Conservation (phyloP, 1,140 invertebrate species). For the Hypsibius dujardini region DNA sequence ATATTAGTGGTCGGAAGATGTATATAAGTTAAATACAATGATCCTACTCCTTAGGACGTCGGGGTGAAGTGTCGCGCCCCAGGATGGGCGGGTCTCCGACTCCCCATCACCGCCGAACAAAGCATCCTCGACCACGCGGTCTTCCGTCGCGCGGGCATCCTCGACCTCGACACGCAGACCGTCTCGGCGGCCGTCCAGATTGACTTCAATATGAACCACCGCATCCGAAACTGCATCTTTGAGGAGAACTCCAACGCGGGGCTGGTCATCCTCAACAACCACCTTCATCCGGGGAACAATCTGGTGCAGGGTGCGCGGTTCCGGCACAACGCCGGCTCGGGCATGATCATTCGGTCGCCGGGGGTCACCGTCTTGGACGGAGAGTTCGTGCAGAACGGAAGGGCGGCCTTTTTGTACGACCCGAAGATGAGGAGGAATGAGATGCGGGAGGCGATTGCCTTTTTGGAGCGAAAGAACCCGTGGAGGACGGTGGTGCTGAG, state of each 20-base stretch:
- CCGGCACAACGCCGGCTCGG: conserved; percentile 62
- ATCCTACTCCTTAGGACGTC: conserved; percentile 66
- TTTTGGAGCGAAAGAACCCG: background rate
- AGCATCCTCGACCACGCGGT: conserved; percentile 68
- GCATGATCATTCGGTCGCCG: conserved; percentile 67
- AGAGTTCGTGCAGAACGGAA: conserved; percentile 59
- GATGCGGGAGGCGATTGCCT: conserved; percentile 51
- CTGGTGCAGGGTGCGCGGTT: conserved; percentile 76
- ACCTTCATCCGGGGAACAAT: conserved; percentile 56
- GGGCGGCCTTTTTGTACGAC: conserved; percentile 77
- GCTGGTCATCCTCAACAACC: conserved; percentile 66
- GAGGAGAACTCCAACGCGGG: conserved; percentile 68
- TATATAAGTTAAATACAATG: too few relatives aligned
- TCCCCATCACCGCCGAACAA: conserved; percentile 66
- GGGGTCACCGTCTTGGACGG: conserved; percentile 57
- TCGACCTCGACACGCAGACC: conserved; percentile 72
- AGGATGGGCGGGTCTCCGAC: conserved; percentile 74
- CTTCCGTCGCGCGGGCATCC: conserved; percentile 72
- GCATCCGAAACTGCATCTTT: conserved; percentile 57
- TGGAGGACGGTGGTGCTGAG: background rate
- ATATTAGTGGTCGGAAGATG: too few relatives aligned
- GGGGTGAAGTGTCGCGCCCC: conserved; percentile 69
- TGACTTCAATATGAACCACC: conserved; percentile 78
- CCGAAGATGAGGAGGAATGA: conserved; percentile 61
- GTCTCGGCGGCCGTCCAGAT: conserved; percentile 84